These are phyloP conservation scores for Chitala chitala DNA, from an alignment of 2,113 vertebrate species.

Conservation along the genomic window DNA sequence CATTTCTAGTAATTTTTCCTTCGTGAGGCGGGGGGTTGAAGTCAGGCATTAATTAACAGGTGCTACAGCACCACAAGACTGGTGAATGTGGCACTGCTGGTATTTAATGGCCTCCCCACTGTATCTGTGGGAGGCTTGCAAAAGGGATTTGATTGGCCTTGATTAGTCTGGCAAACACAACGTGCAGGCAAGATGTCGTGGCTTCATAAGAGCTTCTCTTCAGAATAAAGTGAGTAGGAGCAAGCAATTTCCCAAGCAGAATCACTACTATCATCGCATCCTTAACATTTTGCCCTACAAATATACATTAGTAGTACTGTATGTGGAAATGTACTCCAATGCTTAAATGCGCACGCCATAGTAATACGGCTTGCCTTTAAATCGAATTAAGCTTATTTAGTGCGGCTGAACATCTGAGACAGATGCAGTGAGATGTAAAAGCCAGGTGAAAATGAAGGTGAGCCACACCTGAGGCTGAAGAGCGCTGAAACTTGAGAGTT, in stretches of 20 bases:
- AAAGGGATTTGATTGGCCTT: neutral
- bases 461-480: neutral
- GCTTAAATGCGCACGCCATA: too few relatives aligned
- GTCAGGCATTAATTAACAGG: neutral
- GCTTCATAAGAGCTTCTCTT: neutral
- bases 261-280: neutral
- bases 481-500: neutral
- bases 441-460: neutral
- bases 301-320: neutral
- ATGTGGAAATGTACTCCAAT: too few relatives aligned
- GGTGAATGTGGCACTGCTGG: neutral
- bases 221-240: neutral
- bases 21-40: neutral
- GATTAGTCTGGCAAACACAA: conserved; percentile 15
- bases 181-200: neutral
- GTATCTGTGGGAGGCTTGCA: neutral
- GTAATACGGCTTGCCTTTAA: neutral
- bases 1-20: neutral
- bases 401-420: neutral
- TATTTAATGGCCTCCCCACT: neutral
- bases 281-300: neutral
- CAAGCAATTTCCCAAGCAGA: neutral
- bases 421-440: neutral
- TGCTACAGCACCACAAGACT: neutral
- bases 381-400: neutral